Base-by-base conservation (phyloP, 1,140 invertebrate genomes). In the Formica selysi region DNA sequence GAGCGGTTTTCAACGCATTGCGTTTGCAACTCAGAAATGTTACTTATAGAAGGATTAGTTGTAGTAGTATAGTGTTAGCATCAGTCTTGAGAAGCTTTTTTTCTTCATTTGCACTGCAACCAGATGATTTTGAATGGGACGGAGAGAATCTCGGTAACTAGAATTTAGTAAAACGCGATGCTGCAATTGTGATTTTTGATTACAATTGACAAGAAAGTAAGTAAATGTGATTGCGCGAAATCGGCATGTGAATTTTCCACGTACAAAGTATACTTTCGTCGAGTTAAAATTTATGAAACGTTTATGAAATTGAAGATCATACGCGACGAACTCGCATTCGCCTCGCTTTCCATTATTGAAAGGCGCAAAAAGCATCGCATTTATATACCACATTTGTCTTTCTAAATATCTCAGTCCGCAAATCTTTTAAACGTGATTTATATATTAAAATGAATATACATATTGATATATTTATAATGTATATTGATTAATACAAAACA, bases 291-390 rank as follows among this genome's bases (percentile, higher is more conserved):
- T 70, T 71, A 57, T 10, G 0, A 51, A 51, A 57, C 19, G 29
- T 59, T 71, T 3, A 51, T 57, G 38, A 71, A 68, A 81, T 22
- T 13, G 36, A 67, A 57, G 64, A 36, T 85, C 62, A n/a, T n/a
- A n/a, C n/a, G 19, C 59, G 81, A 65, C 22, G 59, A 67, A 54
- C 48, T n/a, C n/a, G 51, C n/a, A 22, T 57, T 59, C 71, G 79
- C 57, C 62, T 73, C 65, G 64, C 65, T 87, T 76, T 76, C 71
- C 57, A 87, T 87, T 65, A 62, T 64, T 62, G 70, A n/a, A n/a
- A n/a, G n/a, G n/a, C n/a, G n/a, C 16, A 70, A 22, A 44, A 26
- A 64, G 16, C 59, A 0, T 64, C 59, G 16, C 19, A 11, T 41
- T 67, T 67, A 19, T 11, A 38, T 13, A 48, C 51, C n/a, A n/a